Evolutionary conservation across 2,888 invertebrate genomes (phyloP).

Genomic region (Morpho achilles): DNA sequence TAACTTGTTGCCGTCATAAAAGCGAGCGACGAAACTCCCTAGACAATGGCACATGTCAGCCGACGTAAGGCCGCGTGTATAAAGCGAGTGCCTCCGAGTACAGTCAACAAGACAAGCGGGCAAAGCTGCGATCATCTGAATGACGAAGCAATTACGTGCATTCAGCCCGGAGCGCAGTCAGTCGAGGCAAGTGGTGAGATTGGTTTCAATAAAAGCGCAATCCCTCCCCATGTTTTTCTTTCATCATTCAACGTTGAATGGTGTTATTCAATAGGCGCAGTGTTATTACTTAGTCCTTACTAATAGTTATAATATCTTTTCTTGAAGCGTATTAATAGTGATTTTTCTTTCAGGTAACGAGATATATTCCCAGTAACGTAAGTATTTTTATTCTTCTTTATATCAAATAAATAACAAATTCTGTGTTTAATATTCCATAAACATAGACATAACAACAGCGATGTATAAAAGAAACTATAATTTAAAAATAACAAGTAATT

Average conservation of each 20-base stretch:
- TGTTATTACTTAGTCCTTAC: slow-evolving; percentile 30
- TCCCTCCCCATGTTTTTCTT: slow-evolving; percentile 75
- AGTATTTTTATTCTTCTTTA: neutral
- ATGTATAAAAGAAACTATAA: too few relatives aligned
- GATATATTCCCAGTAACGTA: slow-evolving; percentile 1
- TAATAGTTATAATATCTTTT: slow-evolving; percentile 23
- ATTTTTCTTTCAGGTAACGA: slow-evolving; percentile 13
- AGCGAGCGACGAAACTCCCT: slow-evolving; percentile 48
- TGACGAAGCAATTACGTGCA: slow-evolving; percentile 75
- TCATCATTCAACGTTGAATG: slow-evolving; percentile 70
- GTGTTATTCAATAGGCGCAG: slow-evolving; percentile 54
- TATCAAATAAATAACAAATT: too few relatives aligned
- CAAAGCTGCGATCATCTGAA: slow-evolving; percentile 71
- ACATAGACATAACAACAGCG: too few relatives aligned
- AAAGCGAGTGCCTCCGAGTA: slow-evolving; percentile 61
- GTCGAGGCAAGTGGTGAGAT: slow-evolving; percentile 73
- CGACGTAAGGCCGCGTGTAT: slow-evolving; percentile 56
- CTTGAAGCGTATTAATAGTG: slow-evolving; percentile 15
- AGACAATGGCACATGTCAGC: slow-evolving; percentile 62
- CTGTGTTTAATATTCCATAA: too few relatives aligned
- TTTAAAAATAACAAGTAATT: too few relatives aligned
- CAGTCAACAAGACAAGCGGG: slow-evolving; percentile 70
- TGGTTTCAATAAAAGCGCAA: slow-evolving; percentile 77
- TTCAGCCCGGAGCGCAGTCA: slow-evolving; percentile 67
- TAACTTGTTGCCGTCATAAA: slow-evolving; percentile 56